These are phyloP conservation scores for Hemibates koningsi DNA, from an alignment of 2,113 vertebrate species.

Conservation along the genomic window DNA sequence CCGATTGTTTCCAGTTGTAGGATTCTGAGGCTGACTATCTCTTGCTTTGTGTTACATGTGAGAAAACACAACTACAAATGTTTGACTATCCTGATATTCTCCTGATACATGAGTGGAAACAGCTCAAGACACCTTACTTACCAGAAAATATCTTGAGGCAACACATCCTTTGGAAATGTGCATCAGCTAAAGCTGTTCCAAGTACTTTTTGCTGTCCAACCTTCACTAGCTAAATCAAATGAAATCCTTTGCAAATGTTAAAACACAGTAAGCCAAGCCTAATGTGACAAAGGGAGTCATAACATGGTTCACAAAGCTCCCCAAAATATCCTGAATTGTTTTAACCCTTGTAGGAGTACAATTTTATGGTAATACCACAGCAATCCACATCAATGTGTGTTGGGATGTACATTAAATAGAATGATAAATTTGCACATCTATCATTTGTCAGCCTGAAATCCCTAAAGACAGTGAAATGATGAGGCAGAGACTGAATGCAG, in stretches of 20 bases:
- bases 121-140: neutral
- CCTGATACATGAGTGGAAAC: neutral
- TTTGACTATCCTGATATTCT: neutral
- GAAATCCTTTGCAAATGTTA: neutral
- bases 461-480: slow-evolving; percentile 12
- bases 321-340: neutral
- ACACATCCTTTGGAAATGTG: neutral
- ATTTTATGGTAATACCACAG: neutral
- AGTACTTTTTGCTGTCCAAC: neutral
- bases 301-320: neutral
- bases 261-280: neutral
- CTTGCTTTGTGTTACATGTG: neutral
- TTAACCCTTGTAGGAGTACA: neutral
- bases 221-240: neutral
- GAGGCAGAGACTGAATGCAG: slow-evolving; percentile 8
- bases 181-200: neutral
- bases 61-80: neutral
- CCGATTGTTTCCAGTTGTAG: neutral
- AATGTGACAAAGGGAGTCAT: neutral
- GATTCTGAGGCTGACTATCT: neutral
- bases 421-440: slow-evolving; percentile 33
- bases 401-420: neutral
- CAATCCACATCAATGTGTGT: neutral
- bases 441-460: slow-evolving; percentile 33
- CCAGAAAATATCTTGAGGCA: neutral